Percentiles rank a stretch among this genome's conserved stretches.
Conservation (phyloP, 2,797 vertebrate genomes). For the Enteromius paludinosus region DNA sequence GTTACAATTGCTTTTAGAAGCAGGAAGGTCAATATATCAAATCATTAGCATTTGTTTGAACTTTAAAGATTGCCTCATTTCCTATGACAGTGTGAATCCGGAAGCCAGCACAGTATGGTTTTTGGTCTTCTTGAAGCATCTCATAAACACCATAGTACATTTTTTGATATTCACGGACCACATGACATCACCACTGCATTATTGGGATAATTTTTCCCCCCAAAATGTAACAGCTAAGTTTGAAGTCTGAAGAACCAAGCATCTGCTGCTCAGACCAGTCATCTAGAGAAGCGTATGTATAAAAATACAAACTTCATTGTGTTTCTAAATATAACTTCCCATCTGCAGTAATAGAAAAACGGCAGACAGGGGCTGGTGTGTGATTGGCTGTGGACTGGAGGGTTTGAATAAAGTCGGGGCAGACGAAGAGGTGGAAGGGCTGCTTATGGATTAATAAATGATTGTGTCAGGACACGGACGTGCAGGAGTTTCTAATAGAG, state of each 20-base stretch:
- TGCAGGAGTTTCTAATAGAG: conserved; percentile 16
- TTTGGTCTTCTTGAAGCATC: background rate
- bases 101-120: background rate
- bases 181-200: background rate
- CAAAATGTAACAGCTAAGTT: background rate
- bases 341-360: conserved; percentile 18
- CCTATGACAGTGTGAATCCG: background rate
- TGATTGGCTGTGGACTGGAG: background rate
- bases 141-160: background rate
- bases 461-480: conserved; percentile 5
- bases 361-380: background rate
- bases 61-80: background rate
- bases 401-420: background rate
- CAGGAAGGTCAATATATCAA: conserved; percentile 1
- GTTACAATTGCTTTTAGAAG: background rate
- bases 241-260: background rate
- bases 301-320: background rate
- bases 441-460: conserved; percentile 7
- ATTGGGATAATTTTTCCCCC: background rate
- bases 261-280: background rate
- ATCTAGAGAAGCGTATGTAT: background rate
- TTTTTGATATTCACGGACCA: background rate
- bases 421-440: conserved; percentile 6
- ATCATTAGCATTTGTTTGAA: background rate
- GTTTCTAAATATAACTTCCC: conserved; percentile 29